Conservation (phyloP, 2,797 vertebrate species). For the Pagetopsis macropterus region DNA sequence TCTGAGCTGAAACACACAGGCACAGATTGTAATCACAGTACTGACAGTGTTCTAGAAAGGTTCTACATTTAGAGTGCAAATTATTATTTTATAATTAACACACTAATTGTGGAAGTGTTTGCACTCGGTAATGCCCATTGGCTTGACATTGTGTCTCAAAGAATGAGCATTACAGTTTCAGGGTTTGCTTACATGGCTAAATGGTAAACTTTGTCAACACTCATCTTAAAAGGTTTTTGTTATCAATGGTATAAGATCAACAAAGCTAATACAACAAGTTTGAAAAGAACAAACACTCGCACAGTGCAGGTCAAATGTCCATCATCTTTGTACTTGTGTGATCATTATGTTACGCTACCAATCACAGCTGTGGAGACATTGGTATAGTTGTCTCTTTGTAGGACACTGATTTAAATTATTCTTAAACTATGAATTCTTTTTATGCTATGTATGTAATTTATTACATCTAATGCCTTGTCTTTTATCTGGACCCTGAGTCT, state of each 20-base stretch:
- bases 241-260: background rate
- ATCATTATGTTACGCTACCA: too few species aligned
- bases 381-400: too few species aligned
- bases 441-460: too few species aligned
- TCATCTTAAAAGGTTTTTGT: background rate
- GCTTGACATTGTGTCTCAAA: background rate
- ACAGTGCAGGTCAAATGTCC: too few species aligned
- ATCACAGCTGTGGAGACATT: too few species aligned
- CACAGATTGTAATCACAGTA: background rate
- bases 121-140: background rate
- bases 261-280: background rate
- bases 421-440: too few species aligned
- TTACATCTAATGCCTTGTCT: too few species aligned
- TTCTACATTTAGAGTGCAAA: background rate
- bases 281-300: background rate
- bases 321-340: too few species aligned
- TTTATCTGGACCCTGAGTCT: too few species aligned
- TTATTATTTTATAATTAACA: background rate
- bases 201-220: background rate
- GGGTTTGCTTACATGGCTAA: background rate
- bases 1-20: constrained; percentile 81
- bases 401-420: too few species aligned
- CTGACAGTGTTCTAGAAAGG: background rate
- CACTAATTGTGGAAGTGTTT: background rate
- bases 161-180: background rate